Base-by-base conservation (phyloP, 2,888 invertebrate species). In the Eupithecia vulgata region DNA sequence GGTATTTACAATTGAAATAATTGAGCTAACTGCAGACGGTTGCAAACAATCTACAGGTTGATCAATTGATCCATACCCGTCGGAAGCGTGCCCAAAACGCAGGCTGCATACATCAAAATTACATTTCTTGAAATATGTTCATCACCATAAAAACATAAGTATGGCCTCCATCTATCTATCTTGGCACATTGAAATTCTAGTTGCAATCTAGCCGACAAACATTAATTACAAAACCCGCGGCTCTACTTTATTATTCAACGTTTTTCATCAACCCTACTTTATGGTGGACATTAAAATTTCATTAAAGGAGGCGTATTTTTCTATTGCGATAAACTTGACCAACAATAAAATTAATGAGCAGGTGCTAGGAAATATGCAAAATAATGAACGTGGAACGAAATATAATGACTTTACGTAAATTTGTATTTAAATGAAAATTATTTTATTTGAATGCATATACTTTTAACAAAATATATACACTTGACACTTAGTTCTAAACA, bases 221-320 rank as follows among this genome's bases (percentile, higher is more conserved):
- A 81, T 80, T 81, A 81, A 83, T 80, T 80, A 81, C 76, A 59
- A 75, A 70, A 75, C 69, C 48, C 70, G 69, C 79, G 40, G 71
- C 73, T 79, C 70, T 74, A 77, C 69, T 79, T 79, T 80, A 78
- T 80, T 79, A 79, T 81, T 78, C 79, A 75, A 71, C 76, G 77
- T 81, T 82, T 84, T 84, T 84, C 81, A 84, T 84, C 83, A 80
- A 81, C 79, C 78, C 73, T 73, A 75, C 78, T 84, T 85, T 83
- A 83, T 81, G 80, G 76, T 67, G 70, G 73, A 79, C 76, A 79
- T 81, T 78, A 79, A 75, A 72, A 73, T 80, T 77, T 78, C 76
- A 80, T 82, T 81, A 78, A 78, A 77, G 75, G 65, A 70, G 68
- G 71, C 59, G 68, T 69, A 67, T 71, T 77, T 75, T 75, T 72